These are phyloP conservation scores for Caenorhabditis sp. DNA, from an alignment of 2,888 invertebrate genomes.

Conservation along the genomic window DNA sequence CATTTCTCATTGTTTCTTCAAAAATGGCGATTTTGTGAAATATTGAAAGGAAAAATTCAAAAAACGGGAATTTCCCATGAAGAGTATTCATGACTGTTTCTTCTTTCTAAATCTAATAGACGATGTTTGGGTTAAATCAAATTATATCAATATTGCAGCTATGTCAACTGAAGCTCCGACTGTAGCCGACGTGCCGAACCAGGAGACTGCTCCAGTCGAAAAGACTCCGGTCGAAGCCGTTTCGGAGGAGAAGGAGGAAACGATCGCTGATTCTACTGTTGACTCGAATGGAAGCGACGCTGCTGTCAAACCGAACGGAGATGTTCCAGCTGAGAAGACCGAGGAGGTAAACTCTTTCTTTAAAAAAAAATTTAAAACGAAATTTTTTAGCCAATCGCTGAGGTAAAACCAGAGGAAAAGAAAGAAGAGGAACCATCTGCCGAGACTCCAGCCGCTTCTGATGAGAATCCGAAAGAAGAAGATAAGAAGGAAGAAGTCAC, in stretches of 20 bases:
- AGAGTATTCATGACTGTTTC: no score
- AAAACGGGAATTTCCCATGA: no score
- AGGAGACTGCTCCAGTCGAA: slow-evolving; percentile 30
- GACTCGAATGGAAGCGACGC: slow-evolving; percentile 23
- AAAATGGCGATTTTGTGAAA: no score
- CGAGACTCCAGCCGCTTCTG: slow-evolving; percentile 8
- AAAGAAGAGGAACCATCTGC: not conserved
- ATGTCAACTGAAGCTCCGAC: slow-evolving; percentile 48
- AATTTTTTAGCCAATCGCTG: not conserved
- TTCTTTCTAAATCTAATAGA: not conserved
- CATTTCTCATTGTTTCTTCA: no score
- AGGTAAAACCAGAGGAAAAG: not conserved
- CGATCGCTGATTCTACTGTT: not conserved
- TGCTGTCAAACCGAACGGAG: slow-evolving; percentile 20
- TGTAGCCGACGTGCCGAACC: slow-evolving; percentile 23
- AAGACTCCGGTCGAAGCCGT: not conserved
- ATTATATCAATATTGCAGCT: no score
- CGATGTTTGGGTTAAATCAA: no score
- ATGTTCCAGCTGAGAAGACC: slow-evolving; percentile 2
- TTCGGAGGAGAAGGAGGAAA: slow-evolving; percentile 10
- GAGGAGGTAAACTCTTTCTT: slow-evolving; percentile 33
- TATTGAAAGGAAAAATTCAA: no score
- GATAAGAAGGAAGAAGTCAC: slow-evolving; percentile 23
- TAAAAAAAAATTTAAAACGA: no score
- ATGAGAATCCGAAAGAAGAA: slow-evolving; percentile 4